A percentile compares a stretch with the other conserved stretches of the same genome.
phyloP scores from a whole-genome alignment of 1,140 invertebrate species.

The Papilio machaon region DNA sequence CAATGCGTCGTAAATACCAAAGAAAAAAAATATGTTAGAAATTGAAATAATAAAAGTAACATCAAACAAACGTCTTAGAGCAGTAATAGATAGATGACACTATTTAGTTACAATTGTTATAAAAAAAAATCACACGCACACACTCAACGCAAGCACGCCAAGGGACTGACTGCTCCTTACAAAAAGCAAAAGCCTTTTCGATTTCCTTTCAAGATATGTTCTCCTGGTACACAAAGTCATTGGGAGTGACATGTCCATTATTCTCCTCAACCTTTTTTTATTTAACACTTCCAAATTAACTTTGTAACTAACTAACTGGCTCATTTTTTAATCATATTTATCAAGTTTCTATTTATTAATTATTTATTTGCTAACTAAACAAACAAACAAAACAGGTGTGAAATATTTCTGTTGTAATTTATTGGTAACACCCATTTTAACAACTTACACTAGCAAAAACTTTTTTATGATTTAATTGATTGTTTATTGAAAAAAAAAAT shows the following conservation, averaged over 20 bases:
- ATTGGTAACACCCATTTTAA: neutral
- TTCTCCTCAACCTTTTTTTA: conserved; percentile 48
- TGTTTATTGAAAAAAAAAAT: neutral
- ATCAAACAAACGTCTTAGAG: neutral
- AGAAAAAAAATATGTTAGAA: too few relatives aligned
- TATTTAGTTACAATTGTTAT: neutral
- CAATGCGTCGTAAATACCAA: too few relatives aligned
- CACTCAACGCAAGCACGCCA: neutral
- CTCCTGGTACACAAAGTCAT: conserved; percentile 78
- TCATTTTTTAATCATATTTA: neutral
- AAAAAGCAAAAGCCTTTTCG: conserved; percentile 54
- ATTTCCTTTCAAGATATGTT: conserved; percentile 55
- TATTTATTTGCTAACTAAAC: conserved; percentile 45
- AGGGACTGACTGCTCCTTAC: conserved; percentile 2
- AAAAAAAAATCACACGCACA: neutral
- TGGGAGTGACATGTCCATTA: conserved; percentile 81
- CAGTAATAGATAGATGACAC: neutral
- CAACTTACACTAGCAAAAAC: too few relatives aligned
- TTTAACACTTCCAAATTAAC: neutral
- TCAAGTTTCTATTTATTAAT: neutral
- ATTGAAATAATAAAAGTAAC: too few relatives aligned
- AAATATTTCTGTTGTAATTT: neutral
- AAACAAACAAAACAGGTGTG: neutral
- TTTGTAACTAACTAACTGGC: too few relatives aligned
- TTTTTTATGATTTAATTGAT: neutral